Percentiles rank a stretch among this genome's conserved stretches.
These are phyloP conservation scores for Solea senegalensis DNA, from an alignment of 2,113 vertebrate genomes.

Conservation along the genomic window DNA sequence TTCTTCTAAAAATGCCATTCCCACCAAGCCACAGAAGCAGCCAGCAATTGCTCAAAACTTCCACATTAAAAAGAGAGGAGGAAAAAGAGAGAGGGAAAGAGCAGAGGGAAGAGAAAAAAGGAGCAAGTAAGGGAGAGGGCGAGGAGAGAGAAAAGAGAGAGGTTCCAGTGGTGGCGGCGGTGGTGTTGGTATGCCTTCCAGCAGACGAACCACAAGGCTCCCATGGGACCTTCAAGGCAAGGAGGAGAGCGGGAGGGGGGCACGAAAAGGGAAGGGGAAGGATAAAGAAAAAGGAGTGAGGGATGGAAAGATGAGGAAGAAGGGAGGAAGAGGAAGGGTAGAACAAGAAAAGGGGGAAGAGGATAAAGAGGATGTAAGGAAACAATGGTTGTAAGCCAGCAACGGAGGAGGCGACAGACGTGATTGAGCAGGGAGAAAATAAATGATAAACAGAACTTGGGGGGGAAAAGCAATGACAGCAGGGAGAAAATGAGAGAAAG, in stretches of 20 bases:
- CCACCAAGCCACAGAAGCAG: constrained; percentile 82
- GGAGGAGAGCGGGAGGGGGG: constrained; percentile 30
- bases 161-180: constrained; percentile 80
- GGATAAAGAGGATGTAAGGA: constrained; percentile 19
- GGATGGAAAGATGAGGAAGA: constrained; percentile 41
- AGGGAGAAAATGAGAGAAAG: constrained; percentile 62
- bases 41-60: constrained; percentile 85
- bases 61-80: constrained; percentile 82
- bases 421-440: constrained; percentile 51
- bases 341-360: constrained; percentile 16
- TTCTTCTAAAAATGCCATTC: constrained; percentile 85
- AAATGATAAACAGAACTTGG: constrained; percentile 67
- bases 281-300: constrained; percentile 7
- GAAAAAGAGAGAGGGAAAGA: constrained; percentile 53
- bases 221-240: constrained; percentile 72
- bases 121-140: constrained; percentile 45
- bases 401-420: constrained; percentile 10
- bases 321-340: constrained; percentile 23
- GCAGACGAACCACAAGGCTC: constrained; percentile 79
- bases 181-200: constrained; percentile 78
- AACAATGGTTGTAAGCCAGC: constrained; percentile 24
- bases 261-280: constrained; percentile 10
- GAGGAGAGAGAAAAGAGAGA: constrained; percentile 65
- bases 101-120: constrained; percentile 24
- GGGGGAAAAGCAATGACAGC: constrained; percentile 44